Evolutionary conservation across 1,140 invertebrate genomes (phyloP), one percentile per base, ranked within the genome.

Genomic region (Tetragonula clypearis): DNA sequence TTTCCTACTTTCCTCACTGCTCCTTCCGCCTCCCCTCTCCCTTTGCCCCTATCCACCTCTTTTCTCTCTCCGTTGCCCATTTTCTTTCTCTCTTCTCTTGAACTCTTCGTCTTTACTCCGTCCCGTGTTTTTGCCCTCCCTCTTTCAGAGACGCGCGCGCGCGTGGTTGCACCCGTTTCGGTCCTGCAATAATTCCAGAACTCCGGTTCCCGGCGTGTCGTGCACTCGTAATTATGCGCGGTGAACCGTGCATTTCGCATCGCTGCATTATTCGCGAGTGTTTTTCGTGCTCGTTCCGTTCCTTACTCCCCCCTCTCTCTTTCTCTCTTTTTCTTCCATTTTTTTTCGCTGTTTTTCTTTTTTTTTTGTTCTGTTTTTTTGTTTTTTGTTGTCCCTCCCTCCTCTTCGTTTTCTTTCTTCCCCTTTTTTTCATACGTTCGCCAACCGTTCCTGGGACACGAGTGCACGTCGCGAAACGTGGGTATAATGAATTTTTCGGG

Each of bases 181-280:
- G 35, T 65, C 66, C 81, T 58, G 69, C 88, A 87, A 87, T 90
- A 90, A 90, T 90, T 90, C 81, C 84, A 81, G 81, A 84, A 77
- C 81, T 72, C 78, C 56, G 35, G 66, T 87, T 71, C 77, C 69
- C 49, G 41, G 55, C 69, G 86, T 83, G 86, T 89, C 88, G 89
- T 74, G 77, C 78, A 55, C 88, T 87, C 88, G 88, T 90, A 90
- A 90, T 90, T 90, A 90, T 90, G 89, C 86, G 86, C 89, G 84
- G 88, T 87, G 86, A 90, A 88, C 84, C 89, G 86, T 86, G 86
- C 84, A 86, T 90, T 84, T 90, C 86, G 83, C 88, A 84, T 90
- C 83, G 86, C 80, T 81, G 83, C 86, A 88, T 90, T 90, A 90
- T 90, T 86, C 88, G 86, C 77, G 83, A 85, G 86, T 89, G 72